These are phyloP conservation scores for Florisuga fusca DNA, from an alignment of 2,797 vertebrate species.

Conservation along the genomic window DNA sequence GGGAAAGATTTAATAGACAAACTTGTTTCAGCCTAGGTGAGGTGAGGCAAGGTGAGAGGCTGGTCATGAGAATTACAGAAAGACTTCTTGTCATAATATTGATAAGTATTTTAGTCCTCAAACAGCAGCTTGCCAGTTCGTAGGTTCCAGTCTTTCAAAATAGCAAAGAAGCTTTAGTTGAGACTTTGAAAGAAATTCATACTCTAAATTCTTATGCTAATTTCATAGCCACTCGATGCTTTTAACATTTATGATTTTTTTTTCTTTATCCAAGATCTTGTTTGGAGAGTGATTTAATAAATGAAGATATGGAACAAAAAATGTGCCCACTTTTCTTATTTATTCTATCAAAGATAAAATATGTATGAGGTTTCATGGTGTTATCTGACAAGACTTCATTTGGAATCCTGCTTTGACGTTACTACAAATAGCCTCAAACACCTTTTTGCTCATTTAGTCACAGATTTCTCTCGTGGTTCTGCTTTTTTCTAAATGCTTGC, in stretches of 20 bases:
- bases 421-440: neutral
- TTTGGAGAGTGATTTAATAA: neutral
- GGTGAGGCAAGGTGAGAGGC: accelerated
- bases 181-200: neutral
- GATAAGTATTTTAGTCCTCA: neutral
- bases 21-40: neutral
- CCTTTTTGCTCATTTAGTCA: neutral
- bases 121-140: neutral
- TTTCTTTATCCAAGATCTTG: neutral
- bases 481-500: neutral
- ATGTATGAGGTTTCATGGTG: neutral
- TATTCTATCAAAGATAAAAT: neutral
- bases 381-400: neutral
- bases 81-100: neutral
- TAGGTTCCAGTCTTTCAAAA: neutral
- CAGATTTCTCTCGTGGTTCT: neutral
- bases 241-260: neutral
- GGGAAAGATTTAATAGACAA: accelerated
- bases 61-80: neutral
- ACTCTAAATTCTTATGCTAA: neutral
- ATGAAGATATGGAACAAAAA: neutral
- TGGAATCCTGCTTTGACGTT: neutral
- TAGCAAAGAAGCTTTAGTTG: neutral
- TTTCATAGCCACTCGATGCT: neutral
- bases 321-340: neutral